Evolutionary conservation across 2,113 vertebrate genomes (phyloP), one percentile per base, ranked within the genome.

Genomic region (Mesitornis unicolor): DNA sequence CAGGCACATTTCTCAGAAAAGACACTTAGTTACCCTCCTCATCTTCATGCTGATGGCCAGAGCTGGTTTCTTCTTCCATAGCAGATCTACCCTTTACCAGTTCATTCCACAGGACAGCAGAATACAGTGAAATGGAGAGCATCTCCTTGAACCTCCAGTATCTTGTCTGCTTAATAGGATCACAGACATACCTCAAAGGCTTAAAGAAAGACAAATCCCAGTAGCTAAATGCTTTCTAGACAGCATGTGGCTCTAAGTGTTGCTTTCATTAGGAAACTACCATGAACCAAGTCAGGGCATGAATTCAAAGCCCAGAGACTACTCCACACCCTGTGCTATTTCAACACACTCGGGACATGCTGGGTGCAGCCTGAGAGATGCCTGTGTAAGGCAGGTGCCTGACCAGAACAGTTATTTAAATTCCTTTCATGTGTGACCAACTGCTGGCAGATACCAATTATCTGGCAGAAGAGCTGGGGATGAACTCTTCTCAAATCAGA

Each of bases 201-300:
- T 78, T 53, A 20, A 19, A 25, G 5, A 28, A 57, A 31, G 13
- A 74, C 35, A 60, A 61, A 63, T 33, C 29, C 33, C 36, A 7
- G 20, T 2, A 15, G 7, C 38, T 4, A 4, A 63, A 42, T 1
- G 3, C 19, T 81, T 95, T 26, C 50, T 18, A 57, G 42, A 13
- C 38, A 89, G 29, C 18, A n/a, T 0, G 0, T 2, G 22, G 25
- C 61, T 82, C 47, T 31, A 43, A 24, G 18, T 4, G 3, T 16
- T 22, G 80, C 33, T 53, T 82, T 36, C 35, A 26, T 11, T 17
- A 59, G 43, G 64, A 71, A 77, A 54, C 29, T 54, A 29, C 29
- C 17, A 7, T 13, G 29, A 76, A 25, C 50, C 36, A 71, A 43
- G 16, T 11, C 29, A 59, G 35, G 51, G 38, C 59, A 78, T 0